Evolutionary conservation across 1,140 invertebrate species (phyloP).

Genomic region (Scaptomyza graminum): DNA sequence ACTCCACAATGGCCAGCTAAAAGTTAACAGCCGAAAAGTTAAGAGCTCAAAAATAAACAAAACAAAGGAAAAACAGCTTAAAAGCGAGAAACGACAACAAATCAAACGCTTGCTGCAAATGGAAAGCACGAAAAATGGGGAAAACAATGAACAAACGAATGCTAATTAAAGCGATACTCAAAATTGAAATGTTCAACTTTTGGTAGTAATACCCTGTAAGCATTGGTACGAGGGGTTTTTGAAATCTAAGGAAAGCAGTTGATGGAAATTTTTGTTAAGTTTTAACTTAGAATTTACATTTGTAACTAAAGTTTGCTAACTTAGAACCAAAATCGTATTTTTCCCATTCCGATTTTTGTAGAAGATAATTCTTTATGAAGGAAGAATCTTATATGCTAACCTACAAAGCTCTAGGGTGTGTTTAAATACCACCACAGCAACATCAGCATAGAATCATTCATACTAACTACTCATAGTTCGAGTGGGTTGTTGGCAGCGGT

Average conservation of each 20-base stretch:
- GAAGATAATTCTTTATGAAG: no score
- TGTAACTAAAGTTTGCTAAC: no score
- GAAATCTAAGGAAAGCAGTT: neutral
- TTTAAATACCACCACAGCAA: neutral
- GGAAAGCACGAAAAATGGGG: constrained; percentile 36
- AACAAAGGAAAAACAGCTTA: neutral
- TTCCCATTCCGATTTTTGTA: no score
- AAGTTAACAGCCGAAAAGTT: constrained; percentile 50
- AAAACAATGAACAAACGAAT: constrained; percentile 79
- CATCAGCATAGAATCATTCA: constrained; percentile 10
- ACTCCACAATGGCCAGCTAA: constrained; percentile 17
- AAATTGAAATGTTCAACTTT: constrained; percentile 82
- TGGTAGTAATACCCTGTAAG: constrained; percentile 32
- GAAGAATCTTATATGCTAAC: no score
- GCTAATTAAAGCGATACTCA: constrained; percentile 77
- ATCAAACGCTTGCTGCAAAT: constrained; percentile 52
- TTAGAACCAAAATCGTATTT: no score
- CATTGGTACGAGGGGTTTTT: neutral
- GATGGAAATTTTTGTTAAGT: no score
- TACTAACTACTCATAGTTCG: constrained; percentile 20
- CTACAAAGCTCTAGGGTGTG: no score
- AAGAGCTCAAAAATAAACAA: constrained; percentile 38
- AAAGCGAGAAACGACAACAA: constrained; percentile 54
- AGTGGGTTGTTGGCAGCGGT: constrained; percentile 18
- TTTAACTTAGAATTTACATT: neutral